Conservation (phyloP, 2,113 vertebrate genomes). For the Alligator mississippiensis region DNA sequence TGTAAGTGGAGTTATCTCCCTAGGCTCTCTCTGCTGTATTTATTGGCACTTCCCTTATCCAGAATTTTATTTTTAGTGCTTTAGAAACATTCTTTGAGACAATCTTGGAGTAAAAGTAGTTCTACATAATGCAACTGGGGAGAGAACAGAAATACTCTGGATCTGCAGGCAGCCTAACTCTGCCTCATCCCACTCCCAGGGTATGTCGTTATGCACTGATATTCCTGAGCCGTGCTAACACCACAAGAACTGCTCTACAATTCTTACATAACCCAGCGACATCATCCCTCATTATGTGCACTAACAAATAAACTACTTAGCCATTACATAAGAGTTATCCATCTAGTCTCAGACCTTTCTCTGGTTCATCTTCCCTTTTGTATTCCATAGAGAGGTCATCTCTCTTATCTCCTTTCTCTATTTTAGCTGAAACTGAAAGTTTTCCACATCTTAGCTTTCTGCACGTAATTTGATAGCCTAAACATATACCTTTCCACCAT, state of each 20-base stretch:
- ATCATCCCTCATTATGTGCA: background rate
- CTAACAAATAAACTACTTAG: background rate
- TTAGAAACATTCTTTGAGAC: background rate
- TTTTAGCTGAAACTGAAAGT: too few species aligned
- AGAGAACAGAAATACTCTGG: background rate
- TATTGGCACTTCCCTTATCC: background rate
- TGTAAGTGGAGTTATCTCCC: rapidly evolving
- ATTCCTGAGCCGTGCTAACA: background rate
- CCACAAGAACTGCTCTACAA: background rate
- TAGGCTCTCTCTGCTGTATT: background rate
- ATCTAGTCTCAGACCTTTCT: background rate
- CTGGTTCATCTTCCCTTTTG: background rate
- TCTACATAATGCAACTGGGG: background rate
- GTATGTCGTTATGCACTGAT: background rate
- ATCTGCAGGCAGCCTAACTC: background rate
- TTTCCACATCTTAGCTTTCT: background rate
- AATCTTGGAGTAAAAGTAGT: background rate
- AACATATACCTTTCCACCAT: background rate
- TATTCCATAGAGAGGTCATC: rapidly evolving
- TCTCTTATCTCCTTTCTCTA: background rate
- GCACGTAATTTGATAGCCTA: background rate
- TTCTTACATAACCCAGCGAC: background rate
- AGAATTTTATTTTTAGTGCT: background rate
- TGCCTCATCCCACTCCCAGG: background rate
- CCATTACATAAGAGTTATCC: background rate